phyloP scores from a whole-genome alignment of 2,113 vertebrate species.

The Larimichthys crocea region DNA sequence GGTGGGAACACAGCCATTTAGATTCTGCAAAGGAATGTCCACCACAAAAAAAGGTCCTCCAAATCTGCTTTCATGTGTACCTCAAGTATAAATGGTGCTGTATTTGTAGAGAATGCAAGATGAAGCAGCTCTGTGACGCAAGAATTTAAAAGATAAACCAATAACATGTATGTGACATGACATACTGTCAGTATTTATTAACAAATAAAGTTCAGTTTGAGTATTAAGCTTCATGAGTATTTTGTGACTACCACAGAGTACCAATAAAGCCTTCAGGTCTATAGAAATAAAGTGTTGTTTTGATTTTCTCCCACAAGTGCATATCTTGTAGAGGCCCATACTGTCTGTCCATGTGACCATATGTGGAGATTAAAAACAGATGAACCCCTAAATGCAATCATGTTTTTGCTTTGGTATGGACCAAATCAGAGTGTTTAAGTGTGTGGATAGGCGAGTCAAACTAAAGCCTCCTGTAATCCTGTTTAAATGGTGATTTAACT shows the following conservation, averaged over 20 bases:
- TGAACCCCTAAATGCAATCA: not conserved
- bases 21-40: not conserved
- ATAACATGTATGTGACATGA: not conserved
- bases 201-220: not conserved
- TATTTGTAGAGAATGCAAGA: not conserved
- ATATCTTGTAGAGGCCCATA: not conserved
- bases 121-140: not conserved
- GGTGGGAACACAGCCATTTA: not conserved
- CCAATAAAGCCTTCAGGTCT: not conserved
- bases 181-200: not conserved
- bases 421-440: not conserved
- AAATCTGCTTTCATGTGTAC: not conserved
- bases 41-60: not conserved
- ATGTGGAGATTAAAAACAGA: conserved; percentile 14
- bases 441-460: not conserved
- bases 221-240: not conserved
- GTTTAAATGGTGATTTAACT: not conserved
- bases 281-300: not conserved
- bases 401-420: not conserved
- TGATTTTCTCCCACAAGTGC: conserved; percentile 1
- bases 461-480: not conserved
- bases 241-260: conserved; percentile 12
- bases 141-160: not conserved
- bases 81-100: too few species aligned
- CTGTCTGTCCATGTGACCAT: not conserved